Evolutionary conservation across 1,140 invertebrate genomes (phyloP).

Genomic region (Caenorhabditis tropicalis): DNA sequence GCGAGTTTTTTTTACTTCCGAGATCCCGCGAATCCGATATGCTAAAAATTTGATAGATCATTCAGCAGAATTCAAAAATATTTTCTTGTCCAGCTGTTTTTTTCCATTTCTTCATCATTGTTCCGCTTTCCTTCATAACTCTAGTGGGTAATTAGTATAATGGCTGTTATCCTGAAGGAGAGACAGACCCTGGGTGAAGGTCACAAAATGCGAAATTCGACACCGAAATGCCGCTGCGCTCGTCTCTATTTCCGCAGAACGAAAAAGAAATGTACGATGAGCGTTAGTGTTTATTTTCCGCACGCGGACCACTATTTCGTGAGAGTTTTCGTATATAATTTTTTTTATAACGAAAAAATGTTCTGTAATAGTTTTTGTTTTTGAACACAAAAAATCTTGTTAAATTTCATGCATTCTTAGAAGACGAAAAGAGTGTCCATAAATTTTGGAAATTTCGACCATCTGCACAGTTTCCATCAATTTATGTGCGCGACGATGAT

Average conservation of each 20-base stretch:
- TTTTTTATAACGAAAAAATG: too few relatives aligned
- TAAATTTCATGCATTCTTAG: not conserved
- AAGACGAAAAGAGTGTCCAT: not conserved
- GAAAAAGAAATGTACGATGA: constrained; percentile 5
- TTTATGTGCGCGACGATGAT: not conserved
- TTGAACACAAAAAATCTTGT: not conserved
- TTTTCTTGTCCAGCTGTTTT: too few relatives aligned
- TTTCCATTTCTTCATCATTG: not conserved
- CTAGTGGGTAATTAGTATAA: not conserved
- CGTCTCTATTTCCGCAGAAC: constrained; percentile 14
- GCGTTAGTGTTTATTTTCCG: not conserved
- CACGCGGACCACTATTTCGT: not conserved
- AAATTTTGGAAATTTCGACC: not conserved
- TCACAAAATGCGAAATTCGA: constrained; percentile 31
- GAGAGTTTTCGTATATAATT: not conserved
- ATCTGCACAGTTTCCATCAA: constrained; percentile 20
- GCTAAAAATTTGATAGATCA: not conserved
- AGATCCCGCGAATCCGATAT: not conserved
- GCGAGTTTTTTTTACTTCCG: too few relatives aligned
- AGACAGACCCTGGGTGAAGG: not conserved
- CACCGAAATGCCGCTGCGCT: constrained; percentile 25
- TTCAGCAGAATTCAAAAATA: not conserved
- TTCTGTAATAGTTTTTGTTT: too few relatives aligned
- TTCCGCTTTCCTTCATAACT: not conserved
- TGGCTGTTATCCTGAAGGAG: constrained; percentile 22